A percentile compares a stretch with the other conserved stretches of the same genome.
Conservation (phyloP, 2,113 vertebrate species). For the Psophia crepitans region DNA sequence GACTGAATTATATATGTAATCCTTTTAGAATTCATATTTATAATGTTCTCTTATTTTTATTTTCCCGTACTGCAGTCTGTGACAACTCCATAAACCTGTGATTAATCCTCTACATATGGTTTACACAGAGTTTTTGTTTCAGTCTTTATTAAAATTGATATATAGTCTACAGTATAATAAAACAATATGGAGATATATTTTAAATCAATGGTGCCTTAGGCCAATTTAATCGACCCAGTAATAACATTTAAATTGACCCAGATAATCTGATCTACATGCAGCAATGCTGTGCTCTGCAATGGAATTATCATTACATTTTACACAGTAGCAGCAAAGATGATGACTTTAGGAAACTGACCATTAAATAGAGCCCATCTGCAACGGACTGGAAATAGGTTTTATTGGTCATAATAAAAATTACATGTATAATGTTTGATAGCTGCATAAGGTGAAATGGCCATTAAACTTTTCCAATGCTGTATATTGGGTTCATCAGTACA, state of each 20-base stretch:
- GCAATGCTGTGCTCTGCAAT: background rate
- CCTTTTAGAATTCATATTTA: background rate
- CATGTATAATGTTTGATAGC: background rate
- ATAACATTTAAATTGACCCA: slow-evolving; percentile 30
- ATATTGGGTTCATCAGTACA: background rate
- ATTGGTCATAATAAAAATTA: slow-evolving; percentile 33
- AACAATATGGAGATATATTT: slow-evolving; percentile 9
- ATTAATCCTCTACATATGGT: background rate
- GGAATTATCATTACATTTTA: slow-evolving; percentile 10
- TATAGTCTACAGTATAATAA: background rate
- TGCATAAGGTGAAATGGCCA: background rate
- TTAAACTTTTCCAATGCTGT: background rate
- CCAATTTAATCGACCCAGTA: background rate
- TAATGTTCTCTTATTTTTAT: background rate
- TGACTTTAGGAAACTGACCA: slow-evolving; percentile 13
- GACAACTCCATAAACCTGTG: background rate
- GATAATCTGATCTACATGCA: background rate
- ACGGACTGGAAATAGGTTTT: background rate
- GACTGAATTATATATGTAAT: background rate
- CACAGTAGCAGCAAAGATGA: background rate
- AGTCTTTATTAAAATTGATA: background rate
- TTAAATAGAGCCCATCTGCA: slow-evolving; percentile 25
- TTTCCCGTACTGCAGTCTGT: background rate
- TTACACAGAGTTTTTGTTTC: background rate
- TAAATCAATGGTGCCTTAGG: background rate